phyloP scores from a whole-genome alignment of 2,888 invertebrate species.

The Carcina quercana region DNA sequence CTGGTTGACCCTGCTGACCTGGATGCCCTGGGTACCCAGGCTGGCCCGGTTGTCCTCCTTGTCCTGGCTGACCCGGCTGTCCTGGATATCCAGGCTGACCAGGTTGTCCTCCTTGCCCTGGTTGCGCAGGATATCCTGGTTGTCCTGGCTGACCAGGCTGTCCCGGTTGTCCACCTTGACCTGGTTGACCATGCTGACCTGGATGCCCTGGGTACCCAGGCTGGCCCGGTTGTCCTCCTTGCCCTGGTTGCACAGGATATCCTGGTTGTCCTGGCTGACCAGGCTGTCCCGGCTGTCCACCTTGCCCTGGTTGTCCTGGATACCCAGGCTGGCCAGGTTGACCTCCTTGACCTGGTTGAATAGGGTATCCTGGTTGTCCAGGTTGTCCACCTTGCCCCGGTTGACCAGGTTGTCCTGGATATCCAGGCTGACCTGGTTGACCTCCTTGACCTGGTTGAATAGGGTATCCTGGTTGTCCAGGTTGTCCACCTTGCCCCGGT shows the following conservation, averaged over 20 bases:
- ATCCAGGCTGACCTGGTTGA: slow-evolving; percentile 25
- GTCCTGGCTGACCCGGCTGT: slow-evolving; percentile 14
- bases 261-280: slow-evolving; percentile 20
- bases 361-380: slow-evolving; percentile 20
- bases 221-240: slow-evolving; percentile 21
- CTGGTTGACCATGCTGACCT: slow-evolving; percentile 8
- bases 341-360: slow-evolving; percentile 24
- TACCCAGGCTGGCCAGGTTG: slow-evolving; percentile 19
- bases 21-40: slow-evolving; percentile 22
- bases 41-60: slow-evolving; percentile 10
- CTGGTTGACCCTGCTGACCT: slow-evolving; percentile 50
- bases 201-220: slow-evolving; percentile 15
- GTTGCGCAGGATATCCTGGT: slow-evolving; percentile 14
- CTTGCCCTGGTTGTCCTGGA: slow-evolving; percentile 18
- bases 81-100: slow-evolving; percentile 15
- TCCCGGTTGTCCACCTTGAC: slow-evolving; percentile 19
- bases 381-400: slow-evolving; percentile 15
- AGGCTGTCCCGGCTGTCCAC: slow-evolving; percentile 22
- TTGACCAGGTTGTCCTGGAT: slow-evolving; percentile 23
- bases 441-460: slow-evolving; percentile 47
- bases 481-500: slow-evolving; percentile 15
- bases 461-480: slow-evolving; percentile 33
- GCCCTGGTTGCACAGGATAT: slow-evolving; percentile 19
- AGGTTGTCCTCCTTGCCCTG: slow-evolving; percentile 12
- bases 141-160: slow-evolving; percentile 15